Evolutionary conservation across 2,113 vertebrate genomes (phyloP).

Genomic region (Epinephelus moara): DNA sequence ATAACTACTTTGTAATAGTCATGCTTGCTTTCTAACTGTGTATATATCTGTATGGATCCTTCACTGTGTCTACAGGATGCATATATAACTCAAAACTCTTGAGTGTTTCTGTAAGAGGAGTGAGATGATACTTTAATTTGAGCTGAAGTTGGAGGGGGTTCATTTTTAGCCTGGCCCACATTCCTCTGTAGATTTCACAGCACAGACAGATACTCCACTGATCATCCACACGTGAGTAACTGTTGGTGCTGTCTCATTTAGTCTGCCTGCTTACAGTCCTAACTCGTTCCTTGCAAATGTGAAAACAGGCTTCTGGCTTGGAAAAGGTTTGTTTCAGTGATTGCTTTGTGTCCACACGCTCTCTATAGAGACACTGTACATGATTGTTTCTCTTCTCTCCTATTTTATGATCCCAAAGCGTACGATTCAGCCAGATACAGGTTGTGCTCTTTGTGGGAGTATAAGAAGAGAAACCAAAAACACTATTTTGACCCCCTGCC

Average conservation of each 20-base stretch:
- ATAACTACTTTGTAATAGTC: background rate
- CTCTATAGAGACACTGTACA: background rate
- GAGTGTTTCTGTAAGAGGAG: background rate
- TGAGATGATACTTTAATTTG: conserved; percentile 32
- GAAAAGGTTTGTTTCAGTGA: background rate
- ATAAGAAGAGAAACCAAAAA: background rate
- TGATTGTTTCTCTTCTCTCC: background rate
- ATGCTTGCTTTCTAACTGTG: background rate
- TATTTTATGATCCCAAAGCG: background rate
- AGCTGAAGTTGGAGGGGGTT: conserved; percentile 31
- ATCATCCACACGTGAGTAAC: conserved; percentile 11
- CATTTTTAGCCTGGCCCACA: conserved; percentile 21
- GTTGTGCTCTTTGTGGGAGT: background rate
- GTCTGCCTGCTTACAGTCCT: background rate
- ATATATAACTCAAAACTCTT: background rate
- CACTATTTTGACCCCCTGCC: background rate
- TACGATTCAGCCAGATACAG: background rate
- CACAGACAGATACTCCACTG: conserved; percentile 29
- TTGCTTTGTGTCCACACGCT: background rate
- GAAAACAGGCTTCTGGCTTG: background rate
- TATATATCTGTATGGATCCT: background rate
- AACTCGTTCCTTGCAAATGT: background rate
- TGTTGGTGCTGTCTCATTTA: conserved; percentile 6
- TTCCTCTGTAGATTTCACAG: conserved; percentile 32
- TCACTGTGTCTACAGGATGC: background rate